These are phyloP conservation scores for Triops cancriformis DNA, from an alignment of 1,140 invertebrate genomes.

Conservation along the genomic window DNA sequence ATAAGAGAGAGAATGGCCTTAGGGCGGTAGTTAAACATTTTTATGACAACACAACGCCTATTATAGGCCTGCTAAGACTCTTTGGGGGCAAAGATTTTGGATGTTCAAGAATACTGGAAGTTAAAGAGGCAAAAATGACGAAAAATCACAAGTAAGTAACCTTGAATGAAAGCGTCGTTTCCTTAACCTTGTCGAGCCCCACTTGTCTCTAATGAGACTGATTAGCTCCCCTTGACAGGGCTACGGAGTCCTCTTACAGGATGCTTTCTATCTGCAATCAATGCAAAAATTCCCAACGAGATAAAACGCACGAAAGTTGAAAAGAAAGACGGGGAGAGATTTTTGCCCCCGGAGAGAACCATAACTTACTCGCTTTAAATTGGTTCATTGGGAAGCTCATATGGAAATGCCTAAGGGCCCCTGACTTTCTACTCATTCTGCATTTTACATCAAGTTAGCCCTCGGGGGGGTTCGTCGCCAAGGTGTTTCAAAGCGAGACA, in stretches of 20 bases:
- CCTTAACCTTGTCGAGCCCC: not conserved
- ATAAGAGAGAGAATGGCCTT: too few relatives aligned
- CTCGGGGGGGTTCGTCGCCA: not conserved
- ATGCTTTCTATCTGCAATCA: not conserved
- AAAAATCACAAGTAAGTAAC: too few relatives aligned
- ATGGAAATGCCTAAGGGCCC: not conserved
- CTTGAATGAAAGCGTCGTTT: not conserved
- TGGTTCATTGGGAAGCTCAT: not conserved
- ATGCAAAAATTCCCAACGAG: not conserved
- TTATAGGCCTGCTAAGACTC: not conserved
- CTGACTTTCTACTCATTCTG: conserved; percentile 5
- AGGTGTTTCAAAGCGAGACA: conserved; percentile 24
- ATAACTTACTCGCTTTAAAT: not conserved
- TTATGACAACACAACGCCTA: too few relatives aligned
- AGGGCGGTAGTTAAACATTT: too few relatives aligned
- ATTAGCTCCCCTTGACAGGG: conserved; percentile 4
- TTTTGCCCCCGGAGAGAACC: too few relatives aligned
- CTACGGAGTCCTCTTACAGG: not conserved
- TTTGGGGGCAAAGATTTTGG: not conserved
- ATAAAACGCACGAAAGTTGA: not conserved
- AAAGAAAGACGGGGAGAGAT: not conserved
- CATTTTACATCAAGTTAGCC: not conserved
- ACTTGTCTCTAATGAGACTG: conserved; percentile 10
- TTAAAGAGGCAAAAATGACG: too few relatives aligned
- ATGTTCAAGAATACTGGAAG: not conserved